Conservation (phyloP, 2,888 invertebrate genomes). For the Fissipunctia ypsillon region DNA sequence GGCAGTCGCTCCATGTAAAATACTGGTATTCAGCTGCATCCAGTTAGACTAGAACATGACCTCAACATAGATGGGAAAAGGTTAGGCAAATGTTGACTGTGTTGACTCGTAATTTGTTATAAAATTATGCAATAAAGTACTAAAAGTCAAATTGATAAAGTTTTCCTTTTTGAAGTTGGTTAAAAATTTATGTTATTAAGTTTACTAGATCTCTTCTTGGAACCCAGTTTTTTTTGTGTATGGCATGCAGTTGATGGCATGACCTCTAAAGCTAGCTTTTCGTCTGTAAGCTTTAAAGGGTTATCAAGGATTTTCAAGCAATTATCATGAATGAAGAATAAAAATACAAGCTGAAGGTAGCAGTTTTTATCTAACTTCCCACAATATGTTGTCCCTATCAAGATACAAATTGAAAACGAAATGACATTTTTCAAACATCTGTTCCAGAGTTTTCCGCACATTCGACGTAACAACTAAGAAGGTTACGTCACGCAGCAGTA, state of each 20-base stretch:
- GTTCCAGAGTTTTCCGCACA: constrained; percentile 92
- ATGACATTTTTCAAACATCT: not conserved
- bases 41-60: no score
- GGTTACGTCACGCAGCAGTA: constrained; percentile 92
- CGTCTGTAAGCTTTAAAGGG: not conserved
- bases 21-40: no score
- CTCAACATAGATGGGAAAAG: no score
- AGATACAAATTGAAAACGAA: not conserved
- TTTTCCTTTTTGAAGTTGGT: no score
- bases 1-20: no score
- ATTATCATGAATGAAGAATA: not conserved
- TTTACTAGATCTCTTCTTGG: not conserved
- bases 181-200: not conserved
- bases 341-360: not conserved
- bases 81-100: no score
- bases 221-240: not conserved
- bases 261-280: not conserved
- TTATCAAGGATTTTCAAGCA: not conserved
- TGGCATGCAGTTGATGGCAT: not conserved
- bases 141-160: not conserved
- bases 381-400: not conserved
- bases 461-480: constrained; percentile 93
- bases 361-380: not conserved
- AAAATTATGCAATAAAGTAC: not conserved
- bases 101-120: no score